Evolutionary conservation across 2,113 vertebrate species (phyloP).

Genomic region (Prolemur simus): DNA sequence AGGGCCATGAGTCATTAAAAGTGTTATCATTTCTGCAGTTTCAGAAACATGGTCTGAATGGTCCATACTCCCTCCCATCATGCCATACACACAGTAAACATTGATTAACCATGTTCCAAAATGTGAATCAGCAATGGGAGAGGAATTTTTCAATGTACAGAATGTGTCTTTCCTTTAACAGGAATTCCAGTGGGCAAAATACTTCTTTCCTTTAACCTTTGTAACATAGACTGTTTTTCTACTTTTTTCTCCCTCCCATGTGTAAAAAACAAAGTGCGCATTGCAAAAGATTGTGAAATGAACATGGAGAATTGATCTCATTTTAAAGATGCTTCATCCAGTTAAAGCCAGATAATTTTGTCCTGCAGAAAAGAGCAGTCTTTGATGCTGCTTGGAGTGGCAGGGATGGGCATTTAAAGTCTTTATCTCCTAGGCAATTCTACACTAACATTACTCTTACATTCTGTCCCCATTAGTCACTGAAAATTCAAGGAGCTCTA

Average conservation of each 20-base stretch:
- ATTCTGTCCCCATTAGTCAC: background rate
- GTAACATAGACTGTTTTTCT: background rate
- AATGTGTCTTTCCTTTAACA: background rate
- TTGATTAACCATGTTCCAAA: background rate
- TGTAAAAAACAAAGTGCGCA: background rate
- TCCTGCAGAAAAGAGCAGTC: background rate
- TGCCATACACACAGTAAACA: background rate
- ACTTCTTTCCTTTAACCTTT: background rate
- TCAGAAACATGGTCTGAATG: background rate
- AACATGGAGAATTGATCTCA: background rate
- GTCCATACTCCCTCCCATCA: background rate
- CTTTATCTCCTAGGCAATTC: background rate
- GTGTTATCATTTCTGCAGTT: background rate
- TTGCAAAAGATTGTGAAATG: background rate
- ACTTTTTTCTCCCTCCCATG: background rate
- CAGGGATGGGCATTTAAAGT: background rate
- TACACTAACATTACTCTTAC: background rate
- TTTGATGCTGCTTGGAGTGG: background rate
- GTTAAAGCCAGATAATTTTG: background rate
- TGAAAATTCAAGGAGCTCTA: background rate
- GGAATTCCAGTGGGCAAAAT: background rate
- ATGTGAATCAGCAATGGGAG: background rate
- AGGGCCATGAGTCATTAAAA: background rate
- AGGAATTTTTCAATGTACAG: background rate
- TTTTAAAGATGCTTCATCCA: background rate